Base-by-base conservation (phyloP, 2,113 vertebrate species). In the Enhydra lutris region DNA sequence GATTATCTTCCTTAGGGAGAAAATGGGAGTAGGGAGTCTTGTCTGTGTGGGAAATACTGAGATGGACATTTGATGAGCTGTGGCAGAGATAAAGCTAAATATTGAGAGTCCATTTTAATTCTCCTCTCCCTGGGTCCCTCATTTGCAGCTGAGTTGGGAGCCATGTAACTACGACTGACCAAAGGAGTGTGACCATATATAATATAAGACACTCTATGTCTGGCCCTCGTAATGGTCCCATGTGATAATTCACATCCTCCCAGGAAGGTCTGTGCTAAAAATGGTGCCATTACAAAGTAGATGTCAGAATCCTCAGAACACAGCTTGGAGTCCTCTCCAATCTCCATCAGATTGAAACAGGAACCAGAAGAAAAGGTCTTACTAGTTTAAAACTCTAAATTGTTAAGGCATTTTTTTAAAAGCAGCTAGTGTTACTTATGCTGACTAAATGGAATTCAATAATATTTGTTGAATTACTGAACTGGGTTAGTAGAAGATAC, bases 381-480 rank as follows among this genome's bases (percentile, higher is more conserved):
- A 26, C 65, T 91, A 45, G 31, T 71, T 55, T 59, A 94, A 78
- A 3, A 24, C 17, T 20, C 59, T 82, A 59, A 36, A 29, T 61
- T 69, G 83, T 65, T 78, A 82, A 81, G 26, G 18, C 82, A 69
- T n/a, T 92, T 94, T 92, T 91, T 57, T 89, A 74, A 89, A 91
- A 95, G 34, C 29, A 93, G 34, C 45, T 85, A 50, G 1, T 45
- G 26, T 82, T 89, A 74, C 47, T 80, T 89, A 89, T 36, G 2
- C n/a, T 39, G 29, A 85, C 42, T 79, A 91, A 81, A 67, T 4
- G 36, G 9, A 42, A 85, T 31, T 81, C n/a, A 20, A 39, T 81
- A 81, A 59, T 78, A 52, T 24, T 79, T 82, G 11, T 29, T 74
- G 42, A 93, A 71, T 89, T 42, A 69, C 18, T 39, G 20, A 65